These are phyloP conservation scores for Tetramorium alpestre DNA, from an alignment of 1,140 invertebrate genomes.

Conservation along the genomic window DNA sequence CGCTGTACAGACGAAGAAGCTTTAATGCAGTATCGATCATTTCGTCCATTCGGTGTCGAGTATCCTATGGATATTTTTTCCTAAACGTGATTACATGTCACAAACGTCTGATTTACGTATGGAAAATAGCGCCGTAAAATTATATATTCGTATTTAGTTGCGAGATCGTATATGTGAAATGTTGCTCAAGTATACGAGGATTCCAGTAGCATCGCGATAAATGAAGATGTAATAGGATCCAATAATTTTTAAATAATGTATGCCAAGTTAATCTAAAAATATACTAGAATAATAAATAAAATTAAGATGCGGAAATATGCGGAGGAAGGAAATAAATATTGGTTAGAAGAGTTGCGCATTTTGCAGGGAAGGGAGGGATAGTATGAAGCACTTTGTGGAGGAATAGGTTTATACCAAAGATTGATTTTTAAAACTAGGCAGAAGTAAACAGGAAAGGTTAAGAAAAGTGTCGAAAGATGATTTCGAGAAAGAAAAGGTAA, in stretches of 20 bases:
- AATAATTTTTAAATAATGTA: not conserved
- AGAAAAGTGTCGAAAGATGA: too few relatives aligned
- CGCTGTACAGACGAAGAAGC: not conserved
- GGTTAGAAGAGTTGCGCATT: too few relatives aligned
- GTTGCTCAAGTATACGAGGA: not conserved
- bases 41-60: conserved; percentile 19
- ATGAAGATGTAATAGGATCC: not conserved
- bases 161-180: not conserved
- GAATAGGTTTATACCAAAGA: too few relatives aligned
- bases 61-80: conserved; percentile 5
- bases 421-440: too few relatives aligned
- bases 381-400: too few relatives aligned
- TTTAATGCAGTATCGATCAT: conserved; percentile 39
- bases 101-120: conserved; percentile 21
- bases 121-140: not conserved
- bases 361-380: too few relatives aligned
- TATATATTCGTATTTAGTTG: conserved; percentile 15
- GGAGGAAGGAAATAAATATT: too few relatives aligned
- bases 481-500: too few relatives aligned
- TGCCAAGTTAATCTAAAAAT: not conserved
- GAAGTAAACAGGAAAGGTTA: too few relatives aligned
- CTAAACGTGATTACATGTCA: conserved; percentile 8
- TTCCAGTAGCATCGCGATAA: not conserved
- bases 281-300: not conserved
- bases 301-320: too few relatives aligned